Base-by-base conservation (phyloP, 2,797 vertebrate genomes). In the Scolopax rusticola region DNA sequence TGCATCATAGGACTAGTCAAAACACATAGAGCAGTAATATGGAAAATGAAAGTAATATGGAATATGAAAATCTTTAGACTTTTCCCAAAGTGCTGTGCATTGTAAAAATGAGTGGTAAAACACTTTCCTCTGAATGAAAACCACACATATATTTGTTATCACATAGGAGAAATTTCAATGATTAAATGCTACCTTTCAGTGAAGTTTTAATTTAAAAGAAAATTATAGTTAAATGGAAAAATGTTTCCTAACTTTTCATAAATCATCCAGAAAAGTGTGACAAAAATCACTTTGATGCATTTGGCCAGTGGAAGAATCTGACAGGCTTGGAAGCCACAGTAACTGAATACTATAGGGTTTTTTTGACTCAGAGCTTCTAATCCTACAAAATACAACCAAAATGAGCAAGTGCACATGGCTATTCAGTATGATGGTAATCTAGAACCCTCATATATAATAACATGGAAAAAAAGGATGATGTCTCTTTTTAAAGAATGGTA, bases 341-440 rank as follows among this genome's bases (percentile, higher is more conserved):
- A 59, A 9, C 11, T 9, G 12, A 87, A 54, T 15, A 12, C 5
- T 16, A 33, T 15, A 18, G 3, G 1, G 0, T 0, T 15, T 11
- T 51, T 50, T 19, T 18, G 41, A 41, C 6, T 47, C 19, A 50
- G 11, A 69, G 8, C 8, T 57, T 40, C 14, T 6, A 53, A 61
- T 15, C 1, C 6, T 6, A 15, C 28, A 83, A 80, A 77, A 64
- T 28, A 25, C 5, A 76, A 38, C 7, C 8, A 60, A 61, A 88
- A 40, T 1, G 0, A 1, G 8, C 21, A 80, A 87, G 45, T 9
- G 2, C 27, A 59, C 2, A 3, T 0, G 2, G 5, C 12, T 40
- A 25, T 21, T 48, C 20, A 19, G 1, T 11, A 32, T 15, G 4
- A 57, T 19, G 2, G 3, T 15, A 65, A 53, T 18, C 38, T 12